These are phyloP conservation scores for Diarsia brunnea DNA, from an alignment of 2,888 invertebrate species.

Conservation along the genomic window DNA sequence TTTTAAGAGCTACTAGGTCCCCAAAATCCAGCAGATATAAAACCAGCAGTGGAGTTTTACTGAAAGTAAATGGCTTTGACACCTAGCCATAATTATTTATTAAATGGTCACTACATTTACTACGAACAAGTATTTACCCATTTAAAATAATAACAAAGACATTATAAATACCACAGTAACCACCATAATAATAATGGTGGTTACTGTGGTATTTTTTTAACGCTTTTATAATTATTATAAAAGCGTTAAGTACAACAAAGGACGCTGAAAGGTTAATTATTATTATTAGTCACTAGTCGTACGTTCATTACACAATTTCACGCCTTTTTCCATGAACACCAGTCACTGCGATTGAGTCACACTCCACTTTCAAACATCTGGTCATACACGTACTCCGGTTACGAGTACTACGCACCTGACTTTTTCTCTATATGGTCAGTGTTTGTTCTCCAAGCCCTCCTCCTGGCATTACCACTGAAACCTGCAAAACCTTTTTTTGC, in stretches of 20 bases:
- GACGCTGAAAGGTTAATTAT: not conserved
- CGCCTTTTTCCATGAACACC: not conserved
- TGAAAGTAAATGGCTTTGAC: not conserved
- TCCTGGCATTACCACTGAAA: not conserved
- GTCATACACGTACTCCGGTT: not conserved
- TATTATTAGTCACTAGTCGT: not conserved
- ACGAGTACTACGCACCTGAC: not conserved
- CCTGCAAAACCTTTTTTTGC: not conserved
- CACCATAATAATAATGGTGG: too few species aligned
- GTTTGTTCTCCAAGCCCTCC: not conserved
- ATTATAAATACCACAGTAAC: conserved; percentile 4
- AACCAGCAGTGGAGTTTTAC: not conserved
- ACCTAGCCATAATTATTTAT: not conserved
- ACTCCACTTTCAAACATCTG: not conserved
- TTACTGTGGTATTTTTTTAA: too few species aligned
- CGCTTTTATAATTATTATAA: too few species aligned
- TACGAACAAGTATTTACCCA: not conserved
- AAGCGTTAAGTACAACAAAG: not conserved
- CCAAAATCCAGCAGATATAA: not conserved
- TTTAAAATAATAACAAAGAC: not conserved
- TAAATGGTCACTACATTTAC: not conserved
- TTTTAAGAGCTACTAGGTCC: not conserved
- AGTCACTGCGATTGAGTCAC: too few species aligned
- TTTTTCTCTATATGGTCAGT: not conserved
- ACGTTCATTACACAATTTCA: not conserved